Base-by-base conservation (phyloP, 35 echinoderm and acorn worm species). In the Diadema setosum region DNA sequence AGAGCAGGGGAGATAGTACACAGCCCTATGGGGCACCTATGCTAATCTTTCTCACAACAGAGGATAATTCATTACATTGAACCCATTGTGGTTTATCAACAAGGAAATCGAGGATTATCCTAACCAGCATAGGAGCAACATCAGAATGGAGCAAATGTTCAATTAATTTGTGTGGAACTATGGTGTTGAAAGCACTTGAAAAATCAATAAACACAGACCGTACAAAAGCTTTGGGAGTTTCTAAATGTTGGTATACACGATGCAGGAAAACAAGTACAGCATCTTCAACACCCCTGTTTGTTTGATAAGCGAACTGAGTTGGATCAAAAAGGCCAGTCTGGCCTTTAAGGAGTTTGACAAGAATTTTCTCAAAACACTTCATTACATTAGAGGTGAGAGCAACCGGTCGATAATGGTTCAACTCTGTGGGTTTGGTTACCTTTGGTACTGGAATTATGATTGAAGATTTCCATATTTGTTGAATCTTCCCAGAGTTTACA, bases 391-490 rank as follows among this genome's bases (percentile, higher is more conserved):
- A 82, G 6, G 78, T 82, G 16, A 82, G 42, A 26, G 52, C 82
- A 3, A 84, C 48, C 18, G 82, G 82, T 31, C 82, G 56, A 84
- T 84, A 84, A 52, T 84, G 5, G 39, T 86, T 86, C 24, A 86
- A 70, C 61, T 57, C 39, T 5, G 17, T 41, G 56, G 30, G 27
- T 67, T 67, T 39, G 6, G 27, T 59, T 0, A 44, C 34, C 23
- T 86, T 86, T 1, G 84, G 84, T 39, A 86, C 29, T 32, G 84
- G 84, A 26, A 44, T 70, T 26, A 86, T 86, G 31, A 67, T 32
- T 32, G 34, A 75, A 37, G 58, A 63, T 75, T 86, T 86, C 84
- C 84, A 86, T 14, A 65, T 6, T 9, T 37, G 67, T 14, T n/a
- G 84, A 86, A 86, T 44, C 26, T n/a, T n/a, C 23, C 60, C 30